Percentiles rank a stretch among this genome's conserved stretches.
Conservation (phyloP, 2,113 vertebrate genomes). For the Climacteris rufus region DNA sequence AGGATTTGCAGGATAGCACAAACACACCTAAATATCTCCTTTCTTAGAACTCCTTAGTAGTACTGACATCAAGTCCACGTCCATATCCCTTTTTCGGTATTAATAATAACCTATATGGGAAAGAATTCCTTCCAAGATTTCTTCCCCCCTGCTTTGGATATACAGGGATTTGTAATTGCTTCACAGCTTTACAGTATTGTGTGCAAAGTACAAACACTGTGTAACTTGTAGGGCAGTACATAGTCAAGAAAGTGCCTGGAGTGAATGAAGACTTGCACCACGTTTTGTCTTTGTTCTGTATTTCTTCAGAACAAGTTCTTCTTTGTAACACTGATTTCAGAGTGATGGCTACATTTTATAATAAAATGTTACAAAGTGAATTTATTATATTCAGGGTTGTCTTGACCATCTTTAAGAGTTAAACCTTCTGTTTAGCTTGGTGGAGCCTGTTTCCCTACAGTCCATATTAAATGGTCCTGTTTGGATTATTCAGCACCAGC, state of each 20-base stretch:
- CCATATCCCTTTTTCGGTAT: background rate
- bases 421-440: background rate
- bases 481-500: background rate
- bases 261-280: background rate
- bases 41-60: background rate
- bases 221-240: fast-evolving
- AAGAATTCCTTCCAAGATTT: background rate
- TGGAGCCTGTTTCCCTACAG: background rate
- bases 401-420: background rate
- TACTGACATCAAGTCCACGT: background rate
- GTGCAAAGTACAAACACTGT: background rate
- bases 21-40: background rate
- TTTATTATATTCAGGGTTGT: background rate
- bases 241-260: background rate
- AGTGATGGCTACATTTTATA: background rate
- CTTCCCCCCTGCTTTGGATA: fast-evolving
- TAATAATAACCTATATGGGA: background rate
- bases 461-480: background rate
- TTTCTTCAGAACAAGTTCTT: background rate
- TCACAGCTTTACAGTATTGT: background rate
- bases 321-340: background rate
- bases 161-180: background rate
- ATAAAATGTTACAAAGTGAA: background rate
- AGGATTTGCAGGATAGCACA: background rate
- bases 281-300: background rate